Conservation (phyloP, 2,888 invertebrate species). For the Perizoma affinitatum region DNA sequence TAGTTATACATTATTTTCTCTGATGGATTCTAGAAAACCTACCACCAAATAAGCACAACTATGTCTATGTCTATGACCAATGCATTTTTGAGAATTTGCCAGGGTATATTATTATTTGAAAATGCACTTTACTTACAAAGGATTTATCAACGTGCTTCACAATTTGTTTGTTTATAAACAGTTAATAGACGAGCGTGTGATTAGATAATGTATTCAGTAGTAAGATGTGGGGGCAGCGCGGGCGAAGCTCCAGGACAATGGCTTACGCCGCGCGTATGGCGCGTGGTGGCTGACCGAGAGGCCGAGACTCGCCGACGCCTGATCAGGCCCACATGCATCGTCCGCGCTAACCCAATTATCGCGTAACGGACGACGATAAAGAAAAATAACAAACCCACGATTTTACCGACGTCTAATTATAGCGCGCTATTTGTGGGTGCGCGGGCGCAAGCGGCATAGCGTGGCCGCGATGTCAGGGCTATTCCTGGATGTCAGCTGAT, state of each 20-base stretch:
- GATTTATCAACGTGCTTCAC: background rate
- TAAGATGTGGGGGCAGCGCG: conserved; percentile 38
- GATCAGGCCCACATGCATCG: conserved; percentile 80
- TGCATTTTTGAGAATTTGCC: too few relatives aligned
- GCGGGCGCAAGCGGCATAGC: conserved; percentile 82
- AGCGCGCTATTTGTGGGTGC: conserved; percentile 81
- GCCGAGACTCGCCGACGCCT: conserved; percentile 82
- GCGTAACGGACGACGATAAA: conserved; percentile 82
- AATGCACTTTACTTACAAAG: background rate
- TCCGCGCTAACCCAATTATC: conserved; percentile 82
- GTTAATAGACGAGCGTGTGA: conserved; percentile 23
- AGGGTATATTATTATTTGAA: too few relatives aligned
- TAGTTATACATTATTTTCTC: too few relatives aligned
- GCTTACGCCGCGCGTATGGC: conserved; percentile 46
- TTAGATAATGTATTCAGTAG: conserved; percentile 32
- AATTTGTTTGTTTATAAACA: conserved; percentile 20
- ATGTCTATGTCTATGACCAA: too few relatives aligned
- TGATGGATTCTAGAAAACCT: too few relatives aligned
- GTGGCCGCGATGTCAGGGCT: conserved; percentile 83
- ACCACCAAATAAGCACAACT: too few relatives aligned
- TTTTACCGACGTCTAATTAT: conserved; percentile 83
- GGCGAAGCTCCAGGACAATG: conserved; percentile 61
- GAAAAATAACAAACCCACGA: conserved; percentile 85
- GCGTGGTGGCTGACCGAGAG: conserved; percentile 52
- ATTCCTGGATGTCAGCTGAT: conserved; percentile 83